Evolutionary conservation across 2,113 vertebrate species (phyloP).

Genomic region (Rattus rattus): DNA sequence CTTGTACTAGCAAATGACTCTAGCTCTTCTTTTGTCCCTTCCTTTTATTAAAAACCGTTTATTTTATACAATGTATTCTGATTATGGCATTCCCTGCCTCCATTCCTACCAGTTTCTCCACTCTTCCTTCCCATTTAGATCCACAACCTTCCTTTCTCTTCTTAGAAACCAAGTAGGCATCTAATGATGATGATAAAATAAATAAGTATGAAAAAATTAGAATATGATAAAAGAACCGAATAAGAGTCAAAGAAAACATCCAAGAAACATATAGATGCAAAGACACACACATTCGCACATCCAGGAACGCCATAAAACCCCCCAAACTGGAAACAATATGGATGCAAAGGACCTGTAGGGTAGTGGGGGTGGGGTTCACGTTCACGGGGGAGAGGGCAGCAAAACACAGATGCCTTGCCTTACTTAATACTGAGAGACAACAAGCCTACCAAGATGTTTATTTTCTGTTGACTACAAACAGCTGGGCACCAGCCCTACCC

Average conservation of each 20-base stretch:
- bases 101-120: neutral
- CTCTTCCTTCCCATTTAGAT: neutral
- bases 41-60: neutral
- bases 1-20: neutral
- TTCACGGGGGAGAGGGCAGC: too few species aligned
- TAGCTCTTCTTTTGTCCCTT: neutral
- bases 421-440: neutral
- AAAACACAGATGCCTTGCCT: too few species aligned
- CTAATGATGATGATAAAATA: neutral
- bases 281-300: neutral
- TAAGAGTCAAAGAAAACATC: too few species aligned
- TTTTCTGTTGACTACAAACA: too few species aligned
- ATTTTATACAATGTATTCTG: neutral
- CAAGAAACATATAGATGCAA: neutral
- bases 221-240: neutral
- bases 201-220: neutral
- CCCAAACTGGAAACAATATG: neutral
- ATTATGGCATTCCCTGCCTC: neutral
- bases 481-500: neutral
- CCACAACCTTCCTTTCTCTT: neutral
- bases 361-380: too few species aligned
- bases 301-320: neutral
- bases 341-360: neutral
- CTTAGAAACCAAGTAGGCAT: neutral
- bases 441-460: neutral